Evolutionary conservation across 2,888 invertebrate genomes (phyloP), one percentile per base, ranked within the genome.

Genomic region (Epinotia demarniana): DNA sequence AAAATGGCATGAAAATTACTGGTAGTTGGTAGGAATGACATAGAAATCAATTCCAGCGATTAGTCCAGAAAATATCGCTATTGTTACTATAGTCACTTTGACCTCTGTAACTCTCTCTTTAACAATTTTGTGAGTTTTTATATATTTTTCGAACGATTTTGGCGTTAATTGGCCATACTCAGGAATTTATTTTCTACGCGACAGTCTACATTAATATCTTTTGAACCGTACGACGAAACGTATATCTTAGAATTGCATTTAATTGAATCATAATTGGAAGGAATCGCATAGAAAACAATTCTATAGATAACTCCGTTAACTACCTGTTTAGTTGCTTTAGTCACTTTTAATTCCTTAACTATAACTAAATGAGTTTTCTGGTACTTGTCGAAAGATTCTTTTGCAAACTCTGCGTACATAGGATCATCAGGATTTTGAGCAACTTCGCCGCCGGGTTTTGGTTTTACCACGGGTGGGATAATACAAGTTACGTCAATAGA

Each of bases 61-160:
- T 3, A 78, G 60, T 8, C 95, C 95, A n/a, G 92, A 79, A 0
- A 95, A 95, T 1, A 92, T 82, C 84, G 94, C 93, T 11, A 61
- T 67, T 0, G 86, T 85, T 0, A 89, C 92, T 2, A 86, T 83
- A 16, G 83, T 78, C 6, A 94, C 80, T 61, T 43, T 43, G 1
- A 43, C 1, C 43, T 11, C 11, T 11, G 3, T 27, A 27, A 27
- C 27, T 27, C 2, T 3, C 2, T 3, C 27, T 27, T 27, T 27
- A 27, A 27, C 27, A 27, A 3, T 27, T 27, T 27, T 27, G 4
- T 27, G 27, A 27, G 2, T 27, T 27, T 27, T 27, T 27, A 27
- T 4, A 27, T 27, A 27, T 27, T 27, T 27, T 27, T 27, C 2
- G 27, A 3, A 27, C 2, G 27, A 27, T 27, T 4, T 2, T 2